These are phyloP conservation scores for Laothoe populi DNA, from an alignment of 2,888 invertebrate species.

Conservation along the genomic window DNA sequence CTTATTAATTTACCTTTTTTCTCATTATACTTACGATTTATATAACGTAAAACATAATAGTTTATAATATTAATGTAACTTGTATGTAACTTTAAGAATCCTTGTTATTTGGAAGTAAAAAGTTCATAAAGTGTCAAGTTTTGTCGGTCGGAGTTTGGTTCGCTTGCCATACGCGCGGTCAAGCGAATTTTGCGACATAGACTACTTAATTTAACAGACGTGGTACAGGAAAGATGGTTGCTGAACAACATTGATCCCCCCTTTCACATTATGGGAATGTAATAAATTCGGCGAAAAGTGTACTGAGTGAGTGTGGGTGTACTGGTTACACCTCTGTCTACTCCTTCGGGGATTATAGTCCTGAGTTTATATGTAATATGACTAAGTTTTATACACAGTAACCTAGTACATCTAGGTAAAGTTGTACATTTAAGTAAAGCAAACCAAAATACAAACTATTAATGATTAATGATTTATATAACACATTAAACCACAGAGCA, in stretches of 20 bases:
- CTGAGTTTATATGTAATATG: too few relatives aligned
- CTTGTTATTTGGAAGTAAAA: conserved; percentile 34
- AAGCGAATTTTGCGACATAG: conserved; percentile 80
- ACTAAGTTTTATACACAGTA: background rate
- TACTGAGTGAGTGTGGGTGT: too few relatives aligned
- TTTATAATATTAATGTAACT: too few relatives aligned
- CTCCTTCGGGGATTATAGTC: too few relatives aligned
- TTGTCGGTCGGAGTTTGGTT: conserved; percentile 60
- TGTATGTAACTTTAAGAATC: too few relatives aligned
- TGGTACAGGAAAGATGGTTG: conserved; percentile 31
- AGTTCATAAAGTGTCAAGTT: conserved; percentile 77
- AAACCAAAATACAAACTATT: background rate
- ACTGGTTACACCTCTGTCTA: too few relatives aligned
- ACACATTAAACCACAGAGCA: background rate
- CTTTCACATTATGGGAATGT: too few relatives aligned
- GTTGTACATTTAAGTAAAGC: background rate
- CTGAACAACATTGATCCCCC: background rate
- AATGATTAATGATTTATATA: background rate
- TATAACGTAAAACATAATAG: background rate
- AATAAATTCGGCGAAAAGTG: too few relatives aligned
- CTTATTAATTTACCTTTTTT: too few relatives aligned
- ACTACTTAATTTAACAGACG: conserved; percentile 57
- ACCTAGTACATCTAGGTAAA: too few relatives aligned
- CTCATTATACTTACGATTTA: too few relatives aligned
- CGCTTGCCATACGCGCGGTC: conserved; percentile 82